Percentiles rank a stretch among this genome's conserved stretches.
Conservation (phyloP, 2,113 vertebrate species). For the Macrotus californicus region DNA sequence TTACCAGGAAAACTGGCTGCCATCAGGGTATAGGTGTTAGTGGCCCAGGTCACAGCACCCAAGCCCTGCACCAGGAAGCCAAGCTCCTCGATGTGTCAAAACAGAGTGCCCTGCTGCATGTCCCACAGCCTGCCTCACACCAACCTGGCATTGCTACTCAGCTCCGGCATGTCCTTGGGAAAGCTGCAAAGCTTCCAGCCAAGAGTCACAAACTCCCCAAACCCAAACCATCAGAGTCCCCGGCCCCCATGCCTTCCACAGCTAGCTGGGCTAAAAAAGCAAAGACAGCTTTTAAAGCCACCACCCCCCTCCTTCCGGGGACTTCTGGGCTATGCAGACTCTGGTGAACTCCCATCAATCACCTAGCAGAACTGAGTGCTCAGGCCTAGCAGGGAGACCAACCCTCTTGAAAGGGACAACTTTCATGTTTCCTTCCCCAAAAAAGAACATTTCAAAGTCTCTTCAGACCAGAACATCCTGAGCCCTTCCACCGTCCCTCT, state of each 20-base stretch:
- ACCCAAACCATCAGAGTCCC: not conserved
- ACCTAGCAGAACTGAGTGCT: not conserved
- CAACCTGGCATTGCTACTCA: not conserved
- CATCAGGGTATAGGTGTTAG: not conserved
- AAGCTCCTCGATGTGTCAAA: not conserved
- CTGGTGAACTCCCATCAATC: not conserved
- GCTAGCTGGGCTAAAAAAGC: not conserved
- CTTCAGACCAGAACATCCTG: not conserved
- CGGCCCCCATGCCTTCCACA: not conserved
- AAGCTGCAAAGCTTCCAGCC: slow-evolving; percentile 36
- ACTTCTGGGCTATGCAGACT: not conserved
- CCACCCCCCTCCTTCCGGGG: not conserved
- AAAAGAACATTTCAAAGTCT: slow-evolving; percentile 10
- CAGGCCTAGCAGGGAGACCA: not conserved
- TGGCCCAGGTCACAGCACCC: slow-evolving; percentile 2
- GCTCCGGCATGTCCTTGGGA: slow-evolving; percentile 56
- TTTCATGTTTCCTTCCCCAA: slow-evolving; percentile 19
- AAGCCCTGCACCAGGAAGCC: slow-evolving; percentile 7
- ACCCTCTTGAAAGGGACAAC: not conserved
- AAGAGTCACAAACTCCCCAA: slow-evolving; percentile 31
- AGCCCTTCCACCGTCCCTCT: not conserved
- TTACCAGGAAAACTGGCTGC: slow-evolving; percentile 28
- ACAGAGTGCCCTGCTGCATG: slow-evolving; percentile 25
- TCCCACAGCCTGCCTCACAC: slow-evolving; percentile 27
- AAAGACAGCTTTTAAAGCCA: not conserved